Conservation (phyloP, 2,888 invertebrate species). For the Hyles lineata region DNA sequence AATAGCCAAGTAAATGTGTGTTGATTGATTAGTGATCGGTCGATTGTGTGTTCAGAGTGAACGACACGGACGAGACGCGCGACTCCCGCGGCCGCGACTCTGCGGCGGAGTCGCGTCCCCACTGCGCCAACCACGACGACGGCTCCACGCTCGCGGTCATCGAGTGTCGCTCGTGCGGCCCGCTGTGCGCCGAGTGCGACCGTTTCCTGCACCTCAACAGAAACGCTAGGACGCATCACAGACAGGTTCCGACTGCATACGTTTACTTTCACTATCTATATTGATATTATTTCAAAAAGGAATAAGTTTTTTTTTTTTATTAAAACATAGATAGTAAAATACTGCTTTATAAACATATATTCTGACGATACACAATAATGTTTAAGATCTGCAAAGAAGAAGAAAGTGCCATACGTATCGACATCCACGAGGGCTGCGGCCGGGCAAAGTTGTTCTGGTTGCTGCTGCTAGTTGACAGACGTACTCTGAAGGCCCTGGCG, state of each 20-base stretch:
- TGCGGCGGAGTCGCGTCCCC: slow-evolving; percentile 86
- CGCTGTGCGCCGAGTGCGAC: slow-evolving; percentile 98
- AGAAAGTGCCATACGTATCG: slow-evolving; percentile 97
- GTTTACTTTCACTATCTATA: neutral
- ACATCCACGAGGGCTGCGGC: slow-evolving; percentile 98
- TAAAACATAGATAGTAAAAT: too few relatives aligned
- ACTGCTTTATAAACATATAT: too few relatives aligned
- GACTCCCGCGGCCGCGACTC: slow-evolving; percentile 53
- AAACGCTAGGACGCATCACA: slow-evolving; percentile 92
- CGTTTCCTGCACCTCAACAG: slow-evolving; percentile 96
- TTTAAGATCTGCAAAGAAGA: slow-evolving; percentile 95
- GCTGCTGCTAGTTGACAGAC: slow-evolving; percentile 95
- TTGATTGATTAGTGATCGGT: neutral
- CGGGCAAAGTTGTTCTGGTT: slow-evolving; percentile 98
- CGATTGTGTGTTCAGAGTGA: slow-evolving; percentile 47
- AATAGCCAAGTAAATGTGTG: neutral
- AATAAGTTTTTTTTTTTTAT: too few relatives aligned
- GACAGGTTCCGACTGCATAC: slow-evolving; percentile 85
- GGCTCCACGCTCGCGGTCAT: slow-evolving; percentile 96
- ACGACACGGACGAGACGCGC: slow-evolving; percentile 54
- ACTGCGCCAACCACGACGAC: slow-evolving; percentile 98
- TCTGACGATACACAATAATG: neutral
- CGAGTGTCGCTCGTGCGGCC: slow-evolving; percentile 95
- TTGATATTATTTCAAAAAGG: neutral
- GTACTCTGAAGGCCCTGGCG: slow-evolving; percentile 94